These are phyloP conservation scores for Heteromyza rotundicornis DNA, from an alignment of 2,888 invertebrate genomes.

Conservation along the genomic window DNA sequence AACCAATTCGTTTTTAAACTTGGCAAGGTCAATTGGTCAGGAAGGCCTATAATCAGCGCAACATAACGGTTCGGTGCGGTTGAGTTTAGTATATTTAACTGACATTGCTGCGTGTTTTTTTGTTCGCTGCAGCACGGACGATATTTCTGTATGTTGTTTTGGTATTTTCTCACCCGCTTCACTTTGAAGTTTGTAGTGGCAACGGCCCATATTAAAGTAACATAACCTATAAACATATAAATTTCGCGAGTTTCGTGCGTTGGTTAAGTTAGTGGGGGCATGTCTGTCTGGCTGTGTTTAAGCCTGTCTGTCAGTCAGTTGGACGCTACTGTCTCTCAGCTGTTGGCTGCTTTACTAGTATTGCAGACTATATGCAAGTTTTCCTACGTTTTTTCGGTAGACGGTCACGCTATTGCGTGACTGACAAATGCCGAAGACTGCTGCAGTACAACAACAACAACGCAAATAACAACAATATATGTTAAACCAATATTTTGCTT, in stretches of 20 bases:
- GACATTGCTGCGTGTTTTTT: constrained; percentile 3
- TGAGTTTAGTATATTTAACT: not conserved
- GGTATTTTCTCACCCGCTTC: not conserved
- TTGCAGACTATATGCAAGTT: not conserved
- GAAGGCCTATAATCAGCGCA: constrained; percentile 11
- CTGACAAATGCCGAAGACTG: constrained; percentile 9
- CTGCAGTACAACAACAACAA: constrained; percentile 4
- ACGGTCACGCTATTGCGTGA: constrained; percentile 22
- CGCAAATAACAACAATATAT: not conserved
- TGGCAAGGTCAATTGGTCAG: constrained; percentile 21
- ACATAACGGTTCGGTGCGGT: constrained; percentile 1
- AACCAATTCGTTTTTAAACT: constrained; percentile 3
- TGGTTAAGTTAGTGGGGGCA: not conserved
- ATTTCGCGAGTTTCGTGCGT: constrained; percentile 2
- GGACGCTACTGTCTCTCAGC: constrained; percentile 8
- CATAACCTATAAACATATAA: constrained; percentile 18
- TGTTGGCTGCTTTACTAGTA: not conserved
- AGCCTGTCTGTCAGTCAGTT: not conserved
- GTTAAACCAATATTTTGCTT: not conserved
- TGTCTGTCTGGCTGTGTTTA: not conserved
- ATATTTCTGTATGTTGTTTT: not conserved
- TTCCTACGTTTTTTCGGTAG: not conserved
- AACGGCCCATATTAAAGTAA: not conserved
- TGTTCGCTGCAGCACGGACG: not conserved
- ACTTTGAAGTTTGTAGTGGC: not conserved